Percentiles rank a stretch among this genome's conserved stretches.
phyloP scores from a whole-genome alignment of 1,140 invertebrate species.

The Sminthurides bifidus region DNA sequence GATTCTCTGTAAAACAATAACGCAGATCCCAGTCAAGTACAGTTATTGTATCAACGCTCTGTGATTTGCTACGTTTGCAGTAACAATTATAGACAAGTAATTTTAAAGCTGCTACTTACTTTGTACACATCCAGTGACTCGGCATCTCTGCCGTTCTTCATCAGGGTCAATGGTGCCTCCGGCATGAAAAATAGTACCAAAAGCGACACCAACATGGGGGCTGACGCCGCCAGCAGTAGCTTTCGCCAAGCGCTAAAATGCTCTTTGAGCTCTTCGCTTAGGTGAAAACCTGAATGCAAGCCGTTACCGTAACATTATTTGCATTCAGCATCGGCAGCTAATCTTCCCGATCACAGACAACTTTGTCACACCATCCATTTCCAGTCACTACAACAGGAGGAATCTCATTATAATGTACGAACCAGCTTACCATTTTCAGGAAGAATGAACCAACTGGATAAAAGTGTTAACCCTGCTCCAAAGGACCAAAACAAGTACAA shows the following conservation, averaged over 20 bases:
- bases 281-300: slow-evolving; percentile 24
- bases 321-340: background rate
- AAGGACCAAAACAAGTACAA: slow-evolving; percentile 30
- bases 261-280: slow-evolving; percentile 30
- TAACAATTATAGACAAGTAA: background rate
- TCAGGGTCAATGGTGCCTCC: slow-evolving; percentile 29
- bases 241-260: slow-evolving; percentile 30
- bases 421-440: slow-evolving; percentile 28
- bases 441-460: slow-evolving; percentile 29
- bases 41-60: background rate
- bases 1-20: slow-evolving; percentile 15
- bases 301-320: background rate
- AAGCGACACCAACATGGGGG: slow-evolving; percentile 24
- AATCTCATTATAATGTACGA: background rate
- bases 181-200: slow-evolving; percentile 29
- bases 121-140: slow-evolving; percentile 30
- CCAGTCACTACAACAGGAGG: background rate
- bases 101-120: slow-evolving; percentile 6
- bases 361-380: too few relatives aligned
- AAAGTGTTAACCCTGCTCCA: slow-evolving; percentile 29
- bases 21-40: background rate
- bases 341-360: background rate
- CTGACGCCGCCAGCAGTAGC: slow-evolving; percentile 26
- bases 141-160: slow-evolving; percentile 30
- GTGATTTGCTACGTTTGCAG: background rate